phyloP scores from a whole-genome alignment of 2,113 vertebrate species.

The Silurus meridionalis region DNA sequence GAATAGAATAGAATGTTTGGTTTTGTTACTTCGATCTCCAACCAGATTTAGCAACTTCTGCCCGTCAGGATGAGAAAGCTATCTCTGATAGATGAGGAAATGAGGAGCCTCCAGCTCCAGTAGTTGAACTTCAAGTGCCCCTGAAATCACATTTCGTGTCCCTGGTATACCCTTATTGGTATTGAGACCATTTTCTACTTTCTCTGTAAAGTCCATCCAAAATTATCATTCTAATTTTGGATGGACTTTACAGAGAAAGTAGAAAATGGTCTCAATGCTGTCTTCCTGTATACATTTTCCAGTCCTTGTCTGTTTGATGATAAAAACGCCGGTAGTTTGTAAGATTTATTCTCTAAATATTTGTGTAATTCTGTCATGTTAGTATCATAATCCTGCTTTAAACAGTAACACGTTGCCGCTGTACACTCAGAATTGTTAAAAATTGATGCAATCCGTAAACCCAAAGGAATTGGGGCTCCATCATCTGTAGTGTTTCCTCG shows the following conservation, averaged over 20 bases:
- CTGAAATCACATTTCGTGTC: not conserved
- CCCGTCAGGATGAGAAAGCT: not conserved
- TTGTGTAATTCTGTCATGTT: not conserved
- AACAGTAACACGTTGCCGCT: not conserved
- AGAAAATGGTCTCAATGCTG: too few species aligned
- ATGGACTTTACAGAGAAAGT: too few species aligned
- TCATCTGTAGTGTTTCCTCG: constrained; percentile 27
- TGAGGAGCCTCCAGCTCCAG: not conserved
- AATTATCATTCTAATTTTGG: not conserved
- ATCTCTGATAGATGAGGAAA: not conserved
- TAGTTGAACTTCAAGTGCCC: not conserved
- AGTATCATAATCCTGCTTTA: not conserved
- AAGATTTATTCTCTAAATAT: too few species aligned
- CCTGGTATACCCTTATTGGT: not conserved
- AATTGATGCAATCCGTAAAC: not conserved
- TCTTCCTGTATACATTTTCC: not conserved
- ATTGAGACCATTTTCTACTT: not conserved
- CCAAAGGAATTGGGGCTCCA: not conserved
- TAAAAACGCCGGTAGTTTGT: too few species aligned
- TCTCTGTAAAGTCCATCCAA: not conserved
- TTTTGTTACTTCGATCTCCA: not conserved
- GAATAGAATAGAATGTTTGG: not conserved
- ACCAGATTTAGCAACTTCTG: not conserved
- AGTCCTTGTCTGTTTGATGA: not conserved
- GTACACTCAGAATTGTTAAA: not conserved